Percentiles rank a stretch among this genome's conserved stretches.
Conservation (phyloP, 2,113 vertebrate genomes). For the Isichthys henryi region DNA sequence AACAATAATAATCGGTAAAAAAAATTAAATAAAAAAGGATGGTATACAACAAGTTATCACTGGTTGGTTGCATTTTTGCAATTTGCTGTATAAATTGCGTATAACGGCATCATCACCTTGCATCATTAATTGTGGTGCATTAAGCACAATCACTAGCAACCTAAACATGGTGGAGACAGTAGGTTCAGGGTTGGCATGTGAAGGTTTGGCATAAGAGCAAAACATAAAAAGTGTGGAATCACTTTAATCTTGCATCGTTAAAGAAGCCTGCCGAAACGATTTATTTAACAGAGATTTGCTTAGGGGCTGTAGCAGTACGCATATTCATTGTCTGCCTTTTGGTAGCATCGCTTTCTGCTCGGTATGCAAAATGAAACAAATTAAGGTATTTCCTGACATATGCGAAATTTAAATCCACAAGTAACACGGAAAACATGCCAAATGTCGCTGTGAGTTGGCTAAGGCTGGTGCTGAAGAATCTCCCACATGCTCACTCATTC, state of each 20-base stretch:
- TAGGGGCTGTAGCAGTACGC: background rate
- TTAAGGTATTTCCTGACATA: too few relatives aligned
- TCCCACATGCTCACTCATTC: too few relatives aligned
- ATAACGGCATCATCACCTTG: background rate
- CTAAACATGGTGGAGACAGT: background rate
- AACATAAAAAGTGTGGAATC: background rate
- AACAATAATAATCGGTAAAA: background rate
- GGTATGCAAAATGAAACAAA: background rate
- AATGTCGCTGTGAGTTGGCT: too few relatives aligned
- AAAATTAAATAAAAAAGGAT: too few relatives aligned
- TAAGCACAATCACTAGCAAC: background rate
- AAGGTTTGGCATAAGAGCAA: background rate
- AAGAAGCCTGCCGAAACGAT: background rate
- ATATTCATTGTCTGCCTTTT: background rate
- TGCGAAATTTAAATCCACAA: too few relatives aligned
- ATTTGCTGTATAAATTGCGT: background rate
- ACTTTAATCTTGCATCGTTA: background rate
- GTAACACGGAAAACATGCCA: too few relatives aligned
- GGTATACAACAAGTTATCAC: too few relatives aligned
- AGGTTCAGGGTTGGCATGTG: background rate
- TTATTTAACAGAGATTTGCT: background rate
- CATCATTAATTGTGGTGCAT: background rate
- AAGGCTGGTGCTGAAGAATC: too few relatives aligned
- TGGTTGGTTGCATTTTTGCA: background rate
- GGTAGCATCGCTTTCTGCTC: background rate